phyloP scores from a whole-genome alignment of 2,113 vertebrate genomes.

The Trogon melanurus region DNA sequence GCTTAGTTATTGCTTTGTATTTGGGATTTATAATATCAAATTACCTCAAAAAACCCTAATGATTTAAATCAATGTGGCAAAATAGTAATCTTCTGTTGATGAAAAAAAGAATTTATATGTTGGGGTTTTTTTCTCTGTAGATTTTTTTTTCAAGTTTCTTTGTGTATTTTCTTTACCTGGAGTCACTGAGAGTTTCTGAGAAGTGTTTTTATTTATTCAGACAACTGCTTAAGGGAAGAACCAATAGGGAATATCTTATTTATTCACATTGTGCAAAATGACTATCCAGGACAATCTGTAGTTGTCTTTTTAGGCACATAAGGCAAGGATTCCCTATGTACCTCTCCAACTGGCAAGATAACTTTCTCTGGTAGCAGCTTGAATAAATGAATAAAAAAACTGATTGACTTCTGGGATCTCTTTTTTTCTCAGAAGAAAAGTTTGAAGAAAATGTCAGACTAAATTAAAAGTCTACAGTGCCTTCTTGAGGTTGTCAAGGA shows the following conservation, averaged over 20 bases:
- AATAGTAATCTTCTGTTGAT: background rate
- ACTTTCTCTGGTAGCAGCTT: slow-evolving; percentile 6
- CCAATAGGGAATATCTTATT: background rate
- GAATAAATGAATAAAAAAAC: slow-evolving; percentile 21
- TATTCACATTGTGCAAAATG: background rate
- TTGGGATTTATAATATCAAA: background rate
- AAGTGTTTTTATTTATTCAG: slow-evolving; percentile 26
- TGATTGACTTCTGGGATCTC: background rate
- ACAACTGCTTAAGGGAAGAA: slow-evolving; percentile 14
- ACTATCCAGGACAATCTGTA: background rate
- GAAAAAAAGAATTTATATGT: background rate
- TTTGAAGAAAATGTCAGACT: slow-evolving; percentile 35
- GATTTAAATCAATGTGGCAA: background rate
- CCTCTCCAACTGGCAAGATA: background rate
- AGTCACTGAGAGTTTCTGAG: background rate
- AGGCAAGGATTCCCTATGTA: background rate
- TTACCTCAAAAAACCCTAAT: background rate
- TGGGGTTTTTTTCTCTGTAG: background rate
- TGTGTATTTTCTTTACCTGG: background rate
- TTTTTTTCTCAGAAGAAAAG: background rate
- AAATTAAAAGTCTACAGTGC: background rate
- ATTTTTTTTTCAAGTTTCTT: background rate
- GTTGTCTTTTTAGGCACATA: background rate
- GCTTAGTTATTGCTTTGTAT: background rate
- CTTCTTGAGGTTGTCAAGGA: background rate